These are phyloP conservation scores for Glossophaga mutica DNA, from an alignment of 2,797 vertebrate species.

Conservation along the genomic window DNA sequence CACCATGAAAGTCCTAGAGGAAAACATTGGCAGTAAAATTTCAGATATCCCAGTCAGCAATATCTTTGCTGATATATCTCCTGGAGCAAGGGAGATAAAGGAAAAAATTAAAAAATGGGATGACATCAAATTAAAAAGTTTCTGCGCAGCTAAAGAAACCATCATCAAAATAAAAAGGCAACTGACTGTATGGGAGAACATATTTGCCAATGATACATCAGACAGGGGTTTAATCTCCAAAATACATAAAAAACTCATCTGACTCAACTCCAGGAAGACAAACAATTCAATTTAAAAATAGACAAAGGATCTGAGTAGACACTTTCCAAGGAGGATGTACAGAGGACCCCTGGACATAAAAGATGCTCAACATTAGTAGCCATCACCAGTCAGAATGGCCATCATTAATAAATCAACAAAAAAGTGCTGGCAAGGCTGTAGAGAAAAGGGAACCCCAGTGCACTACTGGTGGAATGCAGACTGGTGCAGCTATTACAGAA, in stretches of 20 bases:
- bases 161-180: neutral
- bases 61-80: neutral
- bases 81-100: neutral
- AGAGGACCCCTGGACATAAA: neutral
- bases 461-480: neutral
- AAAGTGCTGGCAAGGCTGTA: neutral
- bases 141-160: neutral
- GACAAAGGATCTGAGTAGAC: neutral
- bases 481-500: neutral
- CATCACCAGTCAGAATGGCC: neutral
- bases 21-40: neutral
- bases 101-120: neutral
- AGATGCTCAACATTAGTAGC: neutral
- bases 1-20: neutral
- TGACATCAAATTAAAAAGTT: neutral
- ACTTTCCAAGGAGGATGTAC: neutral
- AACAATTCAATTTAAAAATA: neutral
- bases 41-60: neutral
- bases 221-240: neutral
- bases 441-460: neutral
- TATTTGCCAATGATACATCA: neutral
- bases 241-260: neutral
- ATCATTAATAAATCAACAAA: neutral
- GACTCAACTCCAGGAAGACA: neutral
- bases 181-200: neutral